Evolutionary conservation across 2,113 vertebrate genomes (phyloP).

Genomic region (Falcunculus frontatus): DNA sequence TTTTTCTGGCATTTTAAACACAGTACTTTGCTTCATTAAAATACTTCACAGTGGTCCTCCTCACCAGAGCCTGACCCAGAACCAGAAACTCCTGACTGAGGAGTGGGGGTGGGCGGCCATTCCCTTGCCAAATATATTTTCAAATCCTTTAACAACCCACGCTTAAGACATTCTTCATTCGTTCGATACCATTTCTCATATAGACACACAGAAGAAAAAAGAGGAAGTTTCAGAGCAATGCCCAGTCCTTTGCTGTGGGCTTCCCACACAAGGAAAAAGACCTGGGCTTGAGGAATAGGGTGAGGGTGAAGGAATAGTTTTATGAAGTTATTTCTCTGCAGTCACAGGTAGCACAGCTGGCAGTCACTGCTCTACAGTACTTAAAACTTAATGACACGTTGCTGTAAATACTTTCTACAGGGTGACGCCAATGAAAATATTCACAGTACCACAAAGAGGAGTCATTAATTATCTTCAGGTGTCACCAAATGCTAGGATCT

Average conservation of each 20-base stretch:
- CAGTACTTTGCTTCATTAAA: background rate
- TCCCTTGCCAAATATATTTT: background rate
- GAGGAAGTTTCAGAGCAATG: rapidly evolving
- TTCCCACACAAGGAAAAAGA: background rate
- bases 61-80: background rate
- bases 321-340: background rate
- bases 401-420: background rate
- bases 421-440: background rate
- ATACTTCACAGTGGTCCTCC: background rate
- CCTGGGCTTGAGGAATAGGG: background rate
- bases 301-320: background rate
- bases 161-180: background rate
- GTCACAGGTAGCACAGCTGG: background rate
- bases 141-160: background rate
- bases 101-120: rapidly evolving
- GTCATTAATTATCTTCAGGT: background rate
- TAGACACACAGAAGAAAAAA: background rate
- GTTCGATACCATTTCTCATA: background rate
- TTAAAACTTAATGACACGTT: conserved; percentile 6
- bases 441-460: background rate
- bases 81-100: background rate
- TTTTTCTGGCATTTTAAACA: background rate
- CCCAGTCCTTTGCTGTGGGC: background rate
- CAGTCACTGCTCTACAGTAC: background rate
- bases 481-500: background rate